These are phyloP conservation scores for Xiphophorus maculatus DNA, from an alignment of 2,113 vertebrate genomes.

Conservation along the genomic window DNA sequence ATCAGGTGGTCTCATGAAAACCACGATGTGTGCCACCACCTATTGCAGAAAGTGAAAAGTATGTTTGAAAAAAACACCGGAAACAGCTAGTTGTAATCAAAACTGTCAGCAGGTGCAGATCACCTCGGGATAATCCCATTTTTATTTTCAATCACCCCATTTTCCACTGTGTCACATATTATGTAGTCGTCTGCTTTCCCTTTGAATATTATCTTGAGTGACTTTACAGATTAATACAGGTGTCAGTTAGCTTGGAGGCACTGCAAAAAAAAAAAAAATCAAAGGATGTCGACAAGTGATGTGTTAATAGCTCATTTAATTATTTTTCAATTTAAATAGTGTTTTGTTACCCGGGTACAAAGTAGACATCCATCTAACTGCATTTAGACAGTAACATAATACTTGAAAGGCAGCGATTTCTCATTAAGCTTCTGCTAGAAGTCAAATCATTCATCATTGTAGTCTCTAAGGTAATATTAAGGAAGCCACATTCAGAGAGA, in stretches of 20 bases:
- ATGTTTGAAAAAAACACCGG: neutral
- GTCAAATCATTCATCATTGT: no score
- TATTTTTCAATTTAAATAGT: neutral
- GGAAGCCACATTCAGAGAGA: neutral
- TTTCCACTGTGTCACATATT: neutral
- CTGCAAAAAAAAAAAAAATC: neutral
- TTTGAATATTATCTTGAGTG: neutral
- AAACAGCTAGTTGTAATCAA: neutral
- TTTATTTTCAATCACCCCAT: neutral
- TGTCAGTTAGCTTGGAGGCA: neutral
- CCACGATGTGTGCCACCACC: neutral
- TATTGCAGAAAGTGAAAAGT: neutral
- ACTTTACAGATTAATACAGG: neutral
- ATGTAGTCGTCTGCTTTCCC: neutral
- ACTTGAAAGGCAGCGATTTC: neutral
- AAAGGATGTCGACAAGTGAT: neutral
- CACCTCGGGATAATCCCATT: neutral
- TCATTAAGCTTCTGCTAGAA: neutral
- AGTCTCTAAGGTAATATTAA: no score
- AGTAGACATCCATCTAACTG: neutral
- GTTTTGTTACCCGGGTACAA: neutral
- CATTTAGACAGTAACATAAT: no score
- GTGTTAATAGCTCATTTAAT: neutral
- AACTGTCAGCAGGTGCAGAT: neutral
- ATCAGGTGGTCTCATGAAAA: no score